Evolutionary conservation across 2,797 vertebrate species (phyloP), one percentile per base, ranked within the genome.

Genomic region (Sylvilagus floridanus): DNA sequence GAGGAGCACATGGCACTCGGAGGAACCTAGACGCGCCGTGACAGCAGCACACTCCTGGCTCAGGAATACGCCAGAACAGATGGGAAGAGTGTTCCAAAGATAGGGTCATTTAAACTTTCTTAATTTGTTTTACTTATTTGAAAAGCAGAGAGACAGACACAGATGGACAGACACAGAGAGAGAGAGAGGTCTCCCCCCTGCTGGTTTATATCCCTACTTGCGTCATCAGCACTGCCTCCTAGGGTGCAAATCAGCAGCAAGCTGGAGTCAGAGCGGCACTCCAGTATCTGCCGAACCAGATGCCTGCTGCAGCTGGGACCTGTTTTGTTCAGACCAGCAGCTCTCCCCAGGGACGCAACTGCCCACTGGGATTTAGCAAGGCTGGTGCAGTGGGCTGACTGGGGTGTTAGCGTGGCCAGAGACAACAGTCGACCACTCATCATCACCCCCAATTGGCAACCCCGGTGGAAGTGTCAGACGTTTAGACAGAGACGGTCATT

Each of bases 391-490:
- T 28, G 11, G 19, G 13, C 68, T 84, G 37, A 57, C 73, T 66
- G 52, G 12, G 54, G 10, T 65, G 0, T 75, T 0, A 11, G 50
- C 1, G 91, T 35, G 35, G 35, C 35, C 60, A 95, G 95, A 92
- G 96, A 95, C 95, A 97, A 94, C 97, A 97, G 95, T 90, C 92
- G 96, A 97, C 90, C 84, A 83, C 63, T 63, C 12, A 30, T 3
- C 22, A 95, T 94, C 57, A 52, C 68, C 47, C 69, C 50, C 54
- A 1, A 52, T 54, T 69, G 63, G 62, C 47, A 77, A 71, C 54
- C 28, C 30, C 4, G 37, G 14, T 69, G 37, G 30, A 35, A n/a
- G 24, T 84, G 68, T 75, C 24, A 5, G 72, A n/a, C 75, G n/a
- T 78, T 77, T 42, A 42, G 47, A 28, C 1, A 17, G 62, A 8